Base-by-base conservation (phyloP, 2,888 invertebrate species). In the Erannis defoliaria region DNA sequence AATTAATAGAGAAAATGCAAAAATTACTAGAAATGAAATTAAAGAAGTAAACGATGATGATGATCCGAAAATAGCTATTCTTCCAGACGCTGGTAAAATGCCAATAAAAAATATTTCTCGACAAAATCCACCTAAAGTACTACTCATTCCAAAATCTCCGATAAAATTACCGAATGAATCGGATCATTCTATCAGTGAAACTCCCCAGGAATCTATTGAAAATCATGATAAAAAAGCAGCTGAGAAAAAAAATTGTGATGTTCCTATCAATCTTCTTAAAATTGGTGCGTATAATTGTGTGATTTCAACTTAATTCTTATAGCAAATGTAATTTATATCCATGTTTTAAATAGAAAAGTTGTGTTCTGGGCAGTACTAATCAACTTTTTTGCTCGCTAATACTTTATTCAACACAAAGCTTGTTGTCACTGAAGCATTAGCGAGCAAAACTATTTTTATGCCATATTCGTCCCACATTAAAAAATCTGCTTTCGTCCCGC, bases 21-120 rank as follows among this genome's bases (percentile, higher is more conserved):
- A 6, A 45, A 18, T 18, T 1, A 18, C 4, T 9, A 8, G 9
- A n/a, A n/a, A n/a, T n/a, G 6, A 26, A 29, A 14, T 16, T 1
- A 46, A 37, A 37, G 6, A 37, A 50, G 5, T 9, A 6, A 14
- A 1, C 23, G 37, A 37, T 6, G 10, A 50, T 0, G 19, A 5
- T 21, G n/a, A 14, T 12, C 14, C 23, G 8, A 37, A 23, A 37
- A 9, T 37, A 5, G 37, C 37, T 0, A 37, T 37, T 10, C 9
- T 50, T 23, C 16, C 48, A n/a, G 37, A 50, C 14, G 18, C 16
- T 12, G 18, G 31, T 43, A 46, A 46, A 46, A 46, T 46, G 0
- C 46, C 46, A 12, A 46, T 46, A 16, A 23, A 23, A n/a, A 29
- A 16, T 8, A 16, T 21, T 26, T 8, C 43, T 26, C 23, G 14